phyloP scores from a whole-genome alignment of 2,888 invertebrate genomes.

The Eumerus sabulonum region DNA sequence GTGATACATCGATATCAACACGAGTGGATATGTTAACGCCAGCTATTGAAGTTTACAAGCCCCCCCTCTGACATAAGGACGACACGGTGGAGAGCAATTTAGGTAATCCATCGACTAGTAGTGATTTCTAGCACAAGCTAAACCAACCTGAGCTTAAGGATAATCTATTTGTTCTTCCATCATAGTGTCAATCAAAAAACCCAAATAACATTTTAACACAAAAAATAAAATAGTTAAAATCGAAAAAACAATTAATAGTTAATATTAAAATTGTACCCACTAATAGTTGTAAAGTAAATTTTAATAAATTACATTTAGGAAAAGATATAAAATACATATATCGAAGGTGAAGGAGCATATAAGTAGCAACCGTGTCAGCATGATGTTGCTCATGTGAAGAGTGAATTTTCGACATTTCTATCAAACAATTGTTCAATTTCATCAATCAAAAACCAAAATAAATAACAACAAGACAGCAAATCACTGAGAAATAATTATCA shows the following conservation, averaged over 20 bases:
- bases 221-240: constrained; percentile 53
- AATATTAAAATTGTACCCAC: constrained; percentile 65
- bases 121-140: constrained; percentile 79
- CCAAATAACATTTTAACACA: constrained; percentile 27
- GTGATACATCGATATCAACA: constrained; percentile 86
- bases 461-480: constrained; percentile 7
- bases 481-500: constrained; percentile 21
- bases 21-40: constrained; percentile 84
- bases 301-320: constrained; percentile 29
- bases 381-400: constrained; percentile 17
- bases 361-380: constrained; percentile 51
- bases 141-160: constrained; percentile 77
- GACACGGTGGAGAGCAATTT: constrained; percentile 80
- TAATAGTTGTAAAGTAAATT: constrained; percentile 54
- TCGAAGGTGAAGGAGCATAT: constrained; percentile 5
- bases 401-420: constrained; percentile 10
- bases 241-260: constrained; percentile 61
- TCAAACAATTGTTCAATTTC: constrained; percentile 48
- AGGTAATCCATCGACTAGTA: constrained; percentile 80
- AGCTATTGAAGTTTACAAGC: constrained; percentile 79
- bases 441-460: constrained; percentile 42
- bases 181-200: constrained; percentile 78
- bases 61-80: constrained; percentile 80
- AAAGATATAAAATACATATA: constrained; percentile 33
- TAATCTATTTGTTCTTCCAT: constrained; percentile 79